Percentiles rank a stretch among this genome's conserved stretches.
phyloP scores from a whole-genome alignment of 2,888 invertebrate genomes.

The Lasioglossum villosulum region DNA sequence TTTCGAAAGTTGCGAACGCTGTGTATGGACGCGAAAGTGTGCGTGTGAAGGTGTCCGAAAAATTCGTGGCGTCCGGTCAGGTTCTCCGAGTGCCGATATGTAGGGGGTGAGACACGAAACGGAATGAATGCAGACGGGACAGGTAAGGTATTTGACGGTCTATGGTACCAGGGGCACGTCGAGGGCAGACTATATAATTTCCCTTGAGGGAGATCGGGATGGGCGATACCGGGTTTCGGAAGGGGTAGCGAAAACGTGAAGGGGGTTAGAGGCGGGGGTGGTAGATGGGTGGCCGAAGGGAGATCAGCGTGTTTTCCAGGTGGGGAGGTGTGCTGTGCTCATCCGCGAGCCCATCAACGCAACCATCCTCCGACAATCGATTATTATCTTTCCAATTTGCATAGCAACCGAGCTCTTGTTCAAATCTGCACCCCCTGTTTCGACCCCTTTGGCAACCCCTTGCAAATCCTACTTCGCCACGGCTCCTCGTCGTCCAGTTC shows the following conservation, averaged over 20 bases:
- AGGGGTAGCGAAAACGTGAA: constrained; percentile 61
- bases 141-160: constrained; percentile 81
- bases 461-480: constrained; percentile 75
- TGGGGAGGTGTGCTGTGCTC: constrained; percentile 77
- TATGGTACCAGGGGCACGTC: constrained; percentile 72
- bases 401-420: constrained; percentile 81
- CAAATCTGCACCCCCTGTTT: constrained; percentile 78
- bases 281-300: constrained; percentile 49
- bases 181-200: constrained; percentile 83
- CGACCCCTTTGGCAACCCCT: constrained; percentile 76
- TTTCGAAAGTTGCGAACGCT: background rate
- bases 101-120: constrained; percentile 67
- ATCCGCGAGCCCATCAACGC: constrained; percentile 82
- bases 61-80: constrained; percentile 67
- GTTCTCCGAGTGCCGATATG: constrained; percentile 60
- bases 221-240: constrained; percentile 72
- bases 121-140: constrained; percentile 76
- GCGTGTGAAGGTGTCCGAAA: constrained; percentile 65
- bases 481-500: constrained; percentile 68
- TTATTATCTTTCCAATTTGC: constrained; percentile 84
- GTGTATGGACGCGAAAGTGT: background rate
- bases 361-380: constrained; percentile 82
- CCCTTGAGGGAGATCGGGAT: constrained; percentile 84
- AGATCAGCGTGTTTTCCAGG: constrained; percentile 76
- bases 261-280: constrained; percentile 45